phyloP scores from a whole-genome alignment of 2,113 vertebrate genomes.

The Haemorhous mexicanus region DNA sequence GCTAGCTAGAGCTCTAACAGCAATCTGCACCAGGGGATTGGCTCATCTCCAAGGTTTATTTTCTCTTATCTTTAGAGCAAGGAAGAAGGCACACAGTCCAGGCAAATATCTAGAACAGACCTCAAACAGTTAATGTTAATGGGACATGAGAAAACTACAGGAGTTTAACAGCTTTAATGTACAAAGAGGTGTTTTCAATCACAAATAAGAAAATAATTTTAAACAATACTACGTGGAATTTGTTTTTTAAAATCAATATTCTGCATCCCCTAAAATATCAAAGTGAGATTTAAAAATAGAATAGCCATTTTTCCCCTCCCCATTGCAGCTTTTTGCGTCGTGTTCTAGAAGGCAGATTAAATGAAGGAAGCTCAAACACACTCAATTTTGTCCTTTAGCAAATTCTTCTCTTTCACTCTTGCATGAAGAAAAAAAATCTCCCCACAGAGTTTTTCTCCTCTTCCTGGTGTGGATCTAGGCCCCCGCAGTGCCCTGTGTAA shows the following conservation, averaged over 20 bases:
- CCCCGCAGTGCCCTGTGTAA: constrained; percentile 99
- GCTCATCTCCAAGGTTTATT: constrained; percentile 69
- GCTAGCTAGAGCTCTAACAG: constrained; percentile 57
- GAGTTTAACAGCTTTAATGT: constrained; percentile 69
- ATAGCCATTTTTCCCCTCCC: constrained; percentile 74
- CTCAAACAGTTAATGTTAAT: constrained; percentile 76
- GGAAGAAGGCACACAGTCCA: constrained; percentile 30
- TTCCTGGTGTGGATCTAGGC: constrained; percentile 96
- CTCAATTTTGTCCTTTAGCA: constrained; percentile 98
- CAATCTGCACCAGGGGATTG: constrained; percentile 41
- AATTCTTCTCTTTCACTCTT: constrained; percentile 99
- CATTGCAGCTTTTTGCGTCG: constrained; percentile 80
- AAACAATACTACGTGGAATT: constrained; percentile 58
- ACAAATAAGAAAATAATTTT: constrained; percentile 74
- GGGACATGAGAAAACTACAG: constrained; percentile 64
- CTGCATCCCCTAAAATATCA: constrained; percentile 71
- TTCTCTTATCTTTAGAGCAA: constrained; percentile 72
- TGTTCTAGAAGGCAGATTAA: constrained; percentile 92
- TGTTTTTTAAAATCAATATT: constrained; percentile 66
- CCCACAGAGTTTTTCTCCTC: constrained; percentile 98
- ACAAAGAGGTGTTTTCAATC: constrained; percentile 87
- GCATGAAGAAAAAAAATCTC: constrained; percentile 97
- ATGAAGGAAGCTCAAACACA: constrained; percentile 91
- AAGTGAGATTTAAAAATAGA: constrained; percentile 80
- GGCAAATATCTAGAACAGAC: constrained; percentile 61